Percentiles rank a stretch among this genome's conserved stretches.
These are phyloP conservation scores for Xestia sexstrigata DNA, from an alignment of 2,888 invertebrate genomes.

Conservation along the genomic window DNA sequence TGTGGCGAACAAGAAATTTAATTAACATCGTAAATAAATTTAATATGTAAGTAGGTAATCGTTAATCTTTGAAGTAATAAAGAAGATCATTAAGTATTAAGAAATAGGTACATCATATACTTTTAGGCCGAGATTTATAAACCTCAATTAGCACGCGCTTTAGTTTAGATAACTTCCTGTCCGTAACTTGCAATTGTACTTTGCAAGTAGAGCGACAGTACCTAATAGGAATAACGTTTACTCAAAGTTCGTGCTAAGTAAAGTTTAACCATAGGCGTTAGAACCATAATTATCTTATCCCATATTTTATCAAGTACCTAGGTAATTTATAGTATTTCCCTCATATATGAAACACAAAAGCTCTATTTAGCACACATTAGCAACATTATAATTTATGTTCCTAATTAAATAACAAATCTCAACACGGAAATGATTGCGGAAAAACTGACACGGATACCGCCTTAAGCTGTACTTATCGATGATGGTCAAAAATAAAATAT, in stretches of 20 bases:
- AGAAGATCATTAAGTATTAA: not conserved
- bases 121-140: not conserved
- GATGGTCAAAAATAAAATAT: not conserved
- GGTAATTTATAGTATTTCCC: not conserved
- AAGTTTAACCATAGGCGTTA: too few relatives aligned
- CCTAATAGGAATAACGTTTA: not conserved
- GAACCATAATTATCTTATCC: not conserved
- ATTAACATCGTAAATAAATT: conserved; percentile 20
- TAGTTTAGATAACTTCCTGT: not conserved
- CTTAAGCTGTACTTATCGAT: too few relatives aligned
- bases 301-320: too few relatives aligned
- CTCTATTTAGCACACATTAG: not conserved
- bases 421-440: not conserved
- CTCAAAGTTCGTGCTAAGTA: not conserved
- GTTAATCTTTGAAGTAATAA: conserved; percentile 11
- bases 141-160: not conserved
- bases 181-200: not conserved
- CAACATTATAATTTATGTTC: not conserved
- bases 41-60: conserved; percentile 2
- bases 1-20: conserved; percentile 32
- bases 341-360: not conserved
- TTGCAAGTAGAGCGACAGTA: not conserved
- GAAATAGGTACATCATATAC: not conserved
- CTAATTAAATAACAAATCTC: not conserved
- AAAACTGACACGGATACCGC: not conserved